Percentiles rank a stretch among this genome's conserved stretches.
These are phyloP conservation scores for Phortica okadai DNA, from an alignment of 2,888 invertebrate species.

Conservation along the genomic window DNA sequence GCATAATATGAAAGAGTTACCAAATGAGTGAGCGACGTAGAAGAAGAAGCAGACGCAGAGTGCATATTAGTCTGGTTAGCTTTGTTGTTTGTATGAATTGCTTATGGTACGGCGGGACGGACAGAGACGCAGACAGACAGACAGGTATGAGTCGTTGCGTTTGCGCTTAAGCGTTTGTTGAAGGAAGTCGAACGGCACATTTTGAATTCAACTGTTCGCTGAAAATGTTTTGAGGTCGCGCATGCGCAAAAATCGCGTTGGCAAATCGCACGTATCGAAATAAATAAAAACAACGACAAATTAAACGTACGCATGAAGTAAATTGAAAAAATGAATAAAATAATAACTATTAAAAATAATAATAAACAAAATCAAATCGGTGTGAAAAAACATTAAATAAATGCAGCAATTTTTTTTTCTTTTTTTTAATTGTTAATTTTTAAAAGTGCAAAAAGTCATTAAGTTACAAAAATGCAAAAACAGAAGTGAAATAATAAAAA, in stretches of 20 bases:
- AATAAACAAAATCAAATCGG: no score
- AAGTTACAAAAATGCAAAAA: neutral
- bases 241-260: slow-evolving; percentile 52
- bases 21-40: no score
- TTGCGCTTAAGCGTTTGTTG: neutral
- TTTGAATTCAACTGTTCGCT: slow-evolving; percentile 49
- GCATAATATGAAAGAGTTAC: no score
- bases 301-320: neutral
- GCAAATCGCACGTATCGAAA: slow-evolving; percentile 7
- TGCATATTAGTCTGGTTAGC: no score
- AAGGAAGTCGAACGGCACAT: neutral
- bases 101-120: neutral
- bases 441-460: neutral
- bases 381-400: neutral
- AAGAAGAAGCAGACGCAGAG: no score
- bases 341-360: no score
- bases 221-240: slow-evolving; percentile 67
- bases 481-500: neutral
- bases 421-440: slow-evolving; percentile 4
- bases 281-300: neutral
- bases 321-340: no score
- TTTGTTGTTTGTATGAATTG: slow-evolving; percentile 57
- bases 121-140: neutral
- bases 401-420: neutral
- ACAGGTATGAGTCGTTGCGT: neutral